Evolutionary conservation across 2,797 vertebrate genomes (phyloP).

Genomic region (Argya squamiceps): DNA sequence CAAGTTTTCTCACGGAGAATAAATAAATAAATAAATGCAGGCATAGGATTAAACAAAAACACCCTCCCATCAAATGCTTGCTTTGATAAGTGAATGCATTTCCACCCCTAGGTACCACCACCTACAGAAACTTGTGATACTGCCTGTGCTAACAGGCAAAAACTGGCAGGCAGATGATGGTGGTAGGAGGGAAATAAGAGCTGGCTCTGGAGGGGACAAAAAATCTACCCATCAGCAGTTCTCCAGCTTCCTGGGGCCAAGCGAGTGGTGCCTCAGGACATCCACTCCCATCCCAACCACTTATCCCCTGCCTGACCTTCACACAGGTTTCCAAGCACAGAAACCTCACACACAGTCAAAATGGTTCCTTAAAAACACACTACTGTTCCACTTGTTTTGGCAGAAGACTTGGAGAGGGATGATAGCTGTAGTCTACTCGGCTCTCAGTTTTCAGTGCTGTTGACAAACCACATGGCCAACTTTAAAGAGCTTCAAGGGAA

Average conservation of each 20-base stretch:
- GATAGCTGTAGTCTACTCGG: not conserved
- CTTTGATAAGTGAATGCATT: not conserved
- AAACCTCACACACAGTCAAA: not conserved
- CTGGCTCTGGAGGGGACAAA: fast-evolving
- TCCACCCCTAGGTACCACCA: fast-evolving
- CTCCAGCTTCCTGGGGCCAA: not conserved
- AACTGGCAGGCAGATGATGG: not conserved
- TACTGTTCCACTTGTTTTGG: not conserved
- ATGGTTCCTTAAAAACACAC: not conserved
- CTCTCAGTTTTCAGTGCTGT: not conserved
- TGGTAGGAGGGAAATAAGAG: not conserved
- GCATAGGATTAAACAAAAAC: not conserved
- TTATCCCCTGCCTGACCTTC: not conserved
- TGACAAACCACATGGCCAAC: not conserved
- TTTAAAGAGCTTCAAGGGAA: not conserved
- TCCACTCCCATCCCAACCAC: too few species aligned
- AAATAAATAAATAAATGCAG: not conserved
- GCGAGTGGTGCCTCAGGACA: not conserved
- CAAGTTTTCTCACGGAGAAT: not conserved
- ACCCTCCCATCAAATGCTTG: not conserved
- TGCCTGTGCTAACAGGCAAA: not conserved
- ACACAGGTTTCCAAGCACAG: not conserved
- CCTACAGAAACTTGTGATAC: fast-evolving
- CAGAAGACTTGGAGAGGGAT: not conserved
- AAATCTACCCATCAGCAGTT: not conserved